These are phyloP conservation scores for Trichechus manatus DNA, from an alignment of 2,113 vertebrate species.

Conservation along the genomic window DNA sequence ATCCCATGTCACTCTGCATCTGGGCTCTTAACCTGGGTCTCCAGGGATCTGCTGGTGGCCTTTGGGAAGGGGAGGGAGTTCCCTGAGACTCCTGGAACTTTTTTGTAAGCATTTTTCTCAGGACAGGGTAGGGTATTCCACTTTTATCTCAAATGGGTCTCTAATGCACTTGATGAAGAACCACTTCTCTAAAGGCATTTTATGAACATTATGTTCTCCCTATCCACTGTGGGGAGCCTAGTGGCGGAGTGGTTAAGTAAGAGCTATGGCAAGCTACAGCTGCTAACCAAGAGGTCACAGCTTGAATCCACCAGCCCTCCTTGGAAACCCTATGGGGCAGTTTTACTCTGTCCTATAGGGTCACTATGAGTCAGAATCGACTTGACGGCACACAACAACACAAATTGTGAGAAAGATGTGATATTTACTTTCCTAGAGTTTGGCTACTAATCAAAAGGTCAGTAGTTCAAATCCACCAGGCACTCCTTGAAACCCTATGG, in stretches of 20 bases:
- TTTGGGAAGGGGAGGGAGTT: neutral
- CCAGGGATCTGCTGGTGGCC: neutral
- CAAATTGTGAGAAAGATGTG: neutral
- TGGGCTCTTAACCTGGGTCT: neutral
- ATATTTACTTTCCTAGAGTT: neutral
- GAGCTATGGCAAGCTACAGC: too few species aligned
- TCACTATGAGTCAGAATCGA: too few species aligned
- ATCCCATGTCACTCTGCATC: neutral
- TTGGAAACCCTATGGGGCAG: too few species aligned
- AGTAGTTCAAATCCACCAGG: too few species aligned
- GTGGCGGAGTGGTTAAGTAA: too few species aligned
- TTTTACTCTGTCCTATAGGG: too few species aligned
- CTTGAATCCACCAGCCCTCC: too few species aligned
- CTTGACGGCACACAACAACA: too few species aligned
- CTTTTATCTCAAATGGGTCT: constrained; percentile 13
- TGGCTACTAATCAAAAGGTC: too few species aligned
- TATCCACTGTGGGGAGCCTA: neutral
- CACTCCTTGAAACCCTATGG: too few species aligned
- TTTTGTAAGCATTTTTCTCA: neutral
- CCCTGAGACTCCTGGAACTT: neutral
- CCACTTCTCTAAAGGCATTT: constrained; percentile 20
- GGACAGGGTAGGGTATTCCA: neutral
- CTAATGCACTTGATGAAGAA: constrained; percentile 14
- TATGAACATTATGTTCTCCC: constrained; percentile 24
- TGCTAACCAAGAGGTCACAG: too few species aligned